These are phyloP conservation scores for Macquaria ambigua DNA, from an alignment of 2,113 vertebrate species.

Conservation along the genomic window DNA sequence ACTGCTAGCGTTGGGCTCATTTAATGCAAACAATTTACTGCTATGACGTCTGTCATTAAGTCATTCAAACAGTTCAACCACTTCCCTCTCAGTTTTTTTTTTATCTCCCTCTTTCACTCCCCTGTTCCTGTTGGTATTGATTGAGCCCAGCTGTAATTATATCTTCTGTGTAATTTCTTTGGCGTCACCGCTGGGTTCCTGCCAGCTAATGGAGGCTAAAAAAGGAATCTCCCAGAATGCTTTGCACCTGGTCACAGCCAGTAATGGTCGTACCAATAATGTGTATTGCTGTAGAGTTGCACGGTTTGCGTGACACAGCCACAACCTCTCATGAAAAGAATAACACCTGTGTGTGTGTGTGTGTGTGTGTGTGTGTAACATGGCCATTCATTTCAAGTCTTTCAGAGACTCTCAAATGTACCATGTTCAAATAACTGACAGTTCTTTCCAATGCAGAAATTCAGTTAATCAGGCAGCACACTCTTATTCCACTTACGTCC, in stretches of 20 bases:
- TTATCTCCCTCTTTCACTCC: constrained; percentile 56
- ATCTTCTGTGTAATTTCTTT: constrained; percentile 77
- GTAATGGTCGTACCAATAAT: constrained; percentile 44
- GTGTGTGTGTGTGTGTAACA: neutral
- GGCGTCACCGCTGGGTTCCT: constrained; percentile 70
- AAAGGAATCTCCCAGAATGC: constrained; percentile 67
- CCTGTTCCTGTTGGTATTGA: constrained; percentile 74
- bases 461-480: constrained; percentile 21
- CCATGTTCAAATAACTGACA: constrained; percentile 10
- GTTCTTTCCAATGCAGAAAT: constrained; percentile 36
- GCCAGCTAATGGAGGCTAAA: constrained; percentile 75
- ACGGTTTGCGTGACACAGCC: constrained; percentile 1
- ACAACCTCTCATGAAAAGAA: constrained; percentile 11
- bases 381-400: constrained; percentile 30
- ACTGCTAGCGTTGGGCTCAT: constrained; percentile 32
- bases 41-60: constrained; percentile 66
- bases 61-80: constrained; percentile 64
- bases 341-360: neutral
- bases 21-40: constrained; percentile 49
- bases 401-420: constrained; percentile 23
- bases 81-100: constrained; percentile 56
- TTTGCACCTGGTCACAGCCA: constrained; percentile 67
- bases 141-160: constrained; percentile 79
- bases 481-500: constrained; percentile 3
- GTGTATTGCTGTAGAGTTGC: constrained; percentile 22